These are phyloP conservation scores for Sardinella longiceps DNA, from an alignment of 2,797 vertebrate species.

Conservation along the genomic window DNA sequence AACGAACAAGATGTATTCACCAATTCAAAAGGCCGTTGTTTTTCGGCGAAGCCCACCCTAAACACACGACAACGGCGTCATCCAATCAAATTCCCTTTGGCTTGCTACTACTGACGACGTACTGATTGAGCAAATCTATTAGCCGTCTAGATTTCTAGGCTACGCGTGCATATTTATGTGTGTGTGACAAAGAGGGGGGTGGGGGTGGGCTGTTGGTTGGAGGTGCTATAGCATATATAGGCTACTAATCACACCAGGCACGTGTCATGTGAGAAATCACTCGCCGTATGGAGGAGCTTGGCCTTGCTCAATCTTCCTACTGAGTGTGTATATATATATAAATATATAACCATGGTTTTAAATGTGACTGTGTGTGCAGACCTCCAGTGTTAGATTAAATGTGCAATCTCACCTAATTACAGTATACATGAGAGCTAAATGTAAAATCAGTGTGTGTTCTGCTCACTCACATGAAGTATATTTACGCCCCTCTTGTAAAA, in stretches of 20 bases:
- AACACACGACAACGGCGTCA: no score
- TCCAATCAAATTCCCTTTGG: no score
- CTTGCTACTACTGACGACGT: no score
- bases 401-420: not conserved
- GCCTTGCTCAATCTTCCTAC: not conserved
- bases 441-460: not conserved
- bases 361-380: not conserved
- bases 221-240: not conserved
- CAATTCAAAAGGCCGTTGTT: no score
- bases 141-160: no score
- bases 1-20: no score
- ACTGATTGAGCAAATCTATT: no score
- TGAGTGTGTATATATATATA: not conserved
- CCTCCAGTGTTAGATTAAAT: not conserved
- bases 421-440: not conserved
- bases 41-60: no score
- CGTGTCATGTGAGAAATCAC: not conserved
- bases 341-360: not conserved
- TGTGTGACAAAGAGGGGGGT: not conserved
- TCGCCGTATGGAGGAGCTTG: not conserved
- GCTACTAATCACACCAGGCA: not conserved
- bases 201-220: not conserved
- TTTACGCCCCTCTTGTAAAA: not conserved
- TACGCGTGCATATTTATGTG: no score
- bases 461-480: not conserved